Evolutionary conservation across 2,888 invertebrate species (phyloP).

Genomic region (Xylophagus ater): DNA sequence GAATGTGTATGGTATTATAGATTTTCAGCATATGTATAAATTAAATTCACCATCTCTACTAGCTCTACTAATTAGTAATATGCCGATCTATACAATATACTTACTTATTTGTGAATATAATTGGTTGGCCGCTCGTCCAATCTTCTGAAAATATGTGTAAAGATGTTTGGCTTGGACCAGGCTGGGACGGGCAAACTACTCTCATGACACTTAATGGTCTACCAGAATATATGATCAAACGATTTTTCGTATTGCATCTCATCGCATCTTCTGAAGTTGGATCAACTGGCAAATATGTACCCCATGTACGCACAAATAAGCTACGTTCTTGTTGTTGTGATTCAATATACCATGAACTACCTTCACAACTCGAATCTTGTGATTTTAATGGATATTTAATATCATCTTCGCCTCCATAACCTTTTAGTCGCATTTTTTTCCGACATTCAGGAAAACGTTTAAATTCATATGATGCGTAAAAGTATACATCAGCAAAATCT

Average conservation of each 20-base stretch:
- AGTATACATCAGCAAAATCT: slow-evolving; percentile 71
- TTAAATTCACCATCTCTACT: slow-evolving; percentile 5
- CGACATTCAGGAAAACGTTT: slow-evolving; percentile 54
- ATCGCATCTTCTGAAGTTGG: slow-evolving; percentile 49
- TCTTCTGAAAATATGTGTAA: slow-evolving; percentile 72
- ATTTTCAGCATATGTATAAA: too few relatives aligned
- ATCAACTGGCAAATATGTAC: slow-evolving; percentile 57
- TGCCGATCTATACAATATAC: slow-evolving; percentile 18
- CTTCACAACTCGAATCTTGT: slow-evolving; percentile 39
- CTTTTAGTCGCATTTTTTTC: slow-evolving; percentile 50
- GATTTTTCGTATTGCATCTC: slow-evolving; percentile 64
- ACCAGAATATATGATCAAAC: slow-evolving; percentile 71
- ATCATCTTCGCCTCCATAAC: slow-evolving; percentile 54
- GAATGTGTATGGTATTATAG: too few relatives aligned
- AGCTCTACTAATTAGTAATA: not conserved
- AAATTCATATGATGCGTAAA: slow-evolving; percentile 60
- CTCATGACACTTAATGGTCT: slow-evolving; percentile 45
- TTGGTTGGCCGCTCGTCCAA: slow-evolving; percentile 44
- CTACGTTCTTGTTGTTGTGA: slow-evolving; percentile 70
- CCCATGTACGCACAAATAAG: slow-evolving; percentile 73
- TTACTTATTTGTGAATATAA: slow-evolving; percentile 37
- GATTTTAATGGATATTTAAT: slow-evolving; percentile 52
- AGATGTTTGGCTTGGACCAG: slow-evolving; percentile 52
- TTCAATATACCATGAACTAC: slow-evolving; percentile 62
- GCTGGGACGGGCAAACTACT: slow-evolving; percentile 63